Conservation (phyloP, 2,797 vertebrate genomes). For the Myotis pilosus region DNA sequence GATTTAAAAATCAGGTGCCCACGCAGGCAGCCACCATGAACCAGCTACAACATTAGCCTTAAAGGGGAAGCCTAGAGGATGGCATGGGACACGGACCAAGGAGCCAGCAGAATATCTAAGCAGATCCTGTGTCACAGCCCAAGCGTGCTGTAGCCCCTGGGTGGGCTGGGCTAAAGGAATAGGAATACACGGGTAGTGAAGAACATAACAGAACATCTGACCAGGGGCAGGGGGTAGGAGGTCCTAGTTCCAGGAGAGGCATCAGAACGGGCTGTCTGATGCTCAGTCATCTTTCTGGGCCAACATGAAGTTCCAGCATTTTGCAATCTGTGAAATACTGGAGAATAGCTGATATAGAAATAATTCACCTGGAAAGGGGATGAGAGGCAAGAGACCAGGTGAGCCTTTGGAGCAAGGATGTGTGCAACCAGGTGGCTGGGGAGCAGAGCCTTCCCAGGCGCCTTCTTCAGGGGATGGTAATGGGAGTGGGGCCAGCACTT, state of each 20-base stretch:
- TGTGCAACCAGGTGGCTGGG: too few relatives aligned
- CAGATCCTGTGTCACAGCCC: not conserved
- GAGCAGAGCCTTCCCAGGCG: not conserved
- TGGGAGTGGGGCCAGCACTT: not conserved
- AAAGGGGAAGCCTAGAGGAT: not conserved
- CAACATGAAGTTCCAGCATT: not conserved
- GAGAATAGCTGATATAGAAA: not conserved
- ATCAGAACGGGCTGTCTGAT: not conserved
- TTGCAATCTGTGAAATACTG: not conserved
- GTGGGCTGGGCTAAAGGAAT: not conserved
- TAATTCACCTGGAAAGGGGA: not conserved
- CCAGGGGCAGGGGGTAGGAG: accelerated
- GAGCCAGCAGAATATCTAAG: not conserved
- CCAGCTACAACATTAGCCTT: not conserved
- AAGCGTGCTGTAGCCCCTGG: too few relatives aligned
- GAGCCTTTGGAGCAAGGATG: not conserved
- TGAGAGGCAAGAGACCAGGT: not conserved
- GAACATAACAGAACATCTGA: not conserved
- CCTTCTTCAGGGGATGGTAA: not conserved
- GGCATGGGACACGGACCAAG: not conserved
- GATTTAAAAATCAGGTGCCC: not conserved
- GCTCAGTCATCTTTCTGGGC: not conserved
- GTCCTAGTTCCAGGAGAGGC: not conserved
- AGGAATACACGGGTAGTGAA: not conserved
- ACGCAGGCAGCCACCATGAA: not conserved